A percentile compares a stretch with the other conserved stretches of the same genome.
Conservation (phyloP, 2,797 vertebrate species). For the Phaenicophaeus curvirostris region DNA sequence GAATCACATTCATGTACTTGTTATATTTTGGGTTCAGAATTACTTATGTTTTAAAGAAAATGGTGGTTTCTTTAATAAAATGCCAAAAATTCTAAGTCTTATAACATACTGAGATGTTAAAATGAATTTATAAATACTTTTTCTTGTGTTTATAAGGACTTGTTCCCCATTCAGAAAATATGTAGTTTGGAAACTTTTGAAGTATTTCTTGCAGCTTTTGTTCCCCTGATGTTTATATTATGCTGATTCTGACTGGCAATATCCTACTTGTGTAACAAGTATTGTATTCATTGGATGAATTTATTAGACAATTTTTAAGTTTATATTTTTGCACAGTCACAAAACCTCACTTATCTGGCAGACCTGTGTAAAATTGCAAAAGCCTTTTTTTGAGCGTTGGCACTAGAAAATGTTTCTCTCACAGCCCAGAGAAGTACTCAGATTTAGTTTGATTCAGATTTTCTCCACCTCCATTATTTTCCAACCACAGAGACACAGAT, state of each 20-base stretch:
- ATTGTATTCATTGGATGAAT: not conserved
- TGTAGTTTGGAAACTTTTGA: not conserved
- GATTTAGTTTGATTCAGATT: not conserved
- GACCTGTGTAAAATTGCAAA: not conserved
- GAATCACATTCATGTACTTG: not conserved
- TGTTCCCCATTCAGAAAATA: not conserved
- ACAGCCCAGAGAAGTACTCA: not conserved
- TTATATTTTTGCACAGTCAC: not conserved
- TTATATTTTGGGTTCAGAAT: not conserved
- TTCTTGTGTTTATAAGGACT: not conserved
- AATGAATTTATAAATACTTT: not conserved
- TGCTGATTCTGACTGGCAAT: not conserved
- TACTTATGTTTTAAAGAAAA: not conserved
- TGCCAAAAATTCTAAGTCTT: not conserved
- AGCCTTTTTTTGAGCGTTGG: not conserved
- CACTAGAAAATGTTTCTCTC: not conserved
- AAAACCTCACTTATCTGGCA: not conserved
- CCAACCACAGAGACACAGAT: not conserved
- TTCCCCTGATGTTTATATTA: not conserved
- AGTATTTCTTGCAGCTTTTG: not conserved
- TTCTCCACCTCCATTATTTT: not conserved
- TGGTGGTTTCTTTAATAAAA: not conserved
- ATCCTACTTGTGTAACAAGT: not conserved
- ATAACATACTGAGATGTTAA: too few relatives aligned
- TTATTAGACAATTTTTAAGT: not conserved